A percentile compares a stretch with the other conserved stretches of the same genome.
These are phyloP conservation scores for Melozone crissalis DNA, from an alignment of 2,113 vertebrate genomes.

Conservation along the genomic window DNA sequence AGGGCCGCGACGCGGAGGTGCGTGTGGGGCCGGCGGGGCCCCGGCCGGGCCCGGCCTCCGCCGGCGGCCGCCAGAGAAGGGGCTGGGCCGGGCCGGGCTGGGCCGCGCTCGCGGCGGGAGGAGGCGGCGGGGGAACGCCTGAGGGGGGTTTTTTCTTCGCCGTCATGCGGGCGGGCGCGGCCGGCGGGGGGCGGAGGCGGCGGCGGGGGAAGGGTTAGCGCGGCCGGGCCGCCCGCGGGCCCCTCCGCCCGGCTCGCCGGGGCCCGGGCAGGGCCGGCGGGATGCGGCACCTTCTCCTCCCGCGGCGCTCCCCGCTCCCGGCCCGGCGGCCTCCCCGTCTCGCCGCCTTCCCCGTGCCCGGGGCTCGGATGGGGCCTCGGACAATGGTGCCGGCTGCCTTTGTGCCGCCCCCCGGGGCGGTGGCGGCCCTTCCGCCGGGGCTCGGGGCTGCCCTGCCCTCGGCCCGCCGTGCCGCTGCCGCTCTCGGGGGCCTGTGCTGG, in stretches of 20 bases:
- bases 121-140: too few species aligned
- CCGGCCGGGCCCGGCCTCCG: too few species aligned
- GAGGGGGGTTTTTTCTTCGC: too few species aligned
- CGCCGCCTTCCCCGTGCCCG: not conserved
- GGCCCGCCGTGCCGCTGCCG: not conserved
- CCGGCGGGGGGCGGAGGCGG: too few species aligned
- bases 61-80: too few species aligned
- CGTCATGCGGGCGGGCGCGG: too few species aligned
- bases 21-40: too few species aligned
- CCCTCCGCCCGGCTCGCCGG: not conserved
- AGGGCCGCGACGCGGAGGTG: too few species aligned
- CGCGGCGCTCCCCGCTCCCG: not conserved
- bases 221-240: not conserved
- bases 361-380: not conserved
- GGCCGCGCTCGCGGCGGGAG: too few species aligned
- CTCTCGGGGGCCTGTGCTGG: not conserved
- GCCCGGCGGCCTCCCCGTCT: not conserved
- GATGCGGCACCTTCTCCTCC: not conserved
- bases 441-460: not conserved
- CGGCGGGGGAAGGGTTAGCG: not conserved
- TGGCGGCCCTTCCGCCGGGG: not conserved
- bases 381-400: slow-evolving; percentile 28
- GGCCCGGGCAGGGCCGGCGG: slow-evolving; percentile 5
- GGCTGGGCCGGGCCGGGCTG: too few species aligned
- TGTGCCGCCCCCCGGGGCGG: not conserved